Evolutionary conservation across 2,888 invertebrate genomes (phyloP).

Genomic region (Brachyptera putata): DNA sequence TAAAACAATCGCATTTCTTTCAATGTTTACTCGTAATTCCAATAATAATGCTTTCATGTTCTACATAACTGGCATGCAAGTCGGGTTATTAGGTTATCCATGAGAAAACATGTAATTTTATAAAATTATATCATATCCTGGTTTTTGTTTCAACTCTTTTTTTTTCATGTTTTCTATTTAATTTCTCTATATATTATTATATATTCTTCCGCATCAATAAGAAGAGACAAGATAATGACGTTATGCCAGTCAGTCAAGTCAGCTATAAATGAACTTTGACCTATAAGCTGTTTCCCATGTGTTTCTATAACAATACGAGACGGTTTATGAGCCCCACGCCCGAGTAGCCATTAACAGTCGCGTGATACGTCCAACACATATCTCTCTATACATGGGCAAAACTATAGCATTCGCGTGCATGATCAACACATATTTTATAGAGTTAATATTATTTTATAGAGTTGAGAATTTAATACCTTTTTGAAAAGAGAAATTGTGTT

Average conservation of each 20-base stretch:
- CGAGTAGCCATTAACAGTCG: background rate
- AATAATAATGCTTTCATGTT: background rate
- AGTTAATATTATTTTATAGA: background rate
- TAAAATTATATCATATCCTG: constrained; percentile 13
- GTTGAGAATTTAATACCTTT: too few relatives aligned
- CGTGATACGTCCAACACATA: background rate
- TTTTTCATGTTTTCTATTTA: constrained; percentile 17
- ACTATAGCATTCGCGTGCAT: background rate
- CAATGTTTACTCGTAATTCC: background rate
- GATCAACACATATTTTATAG: background rate
- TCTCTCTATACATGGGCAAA: background rate
- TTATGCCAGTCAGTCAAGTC: constrained; percentile 10
- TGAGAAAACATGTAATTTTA: background rate
- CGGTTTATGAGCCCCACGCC: background rate
- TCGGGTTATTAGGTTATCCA: constrained; percentile 1
- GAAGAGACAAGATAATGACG: constrained; percentile 12
- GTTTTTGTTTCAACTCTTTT: constrained; percentile 12
- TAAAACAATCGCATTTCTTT: background rate
- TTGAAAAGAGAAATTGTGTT: background rate
- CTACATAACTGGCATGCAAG: background rate
- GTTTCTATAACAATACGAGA: background rate
- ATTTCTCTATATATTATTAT: constrained; percentile 8
- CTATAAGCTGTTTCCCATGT: background rate
- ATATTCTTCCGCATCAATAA: constrained; percentile 10
- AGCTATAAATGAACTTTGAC: background rate